phyloP scores from a whole-genome alignment of 2,888 invertebrate genomes.

The Xanthia icteritia region DNA sequence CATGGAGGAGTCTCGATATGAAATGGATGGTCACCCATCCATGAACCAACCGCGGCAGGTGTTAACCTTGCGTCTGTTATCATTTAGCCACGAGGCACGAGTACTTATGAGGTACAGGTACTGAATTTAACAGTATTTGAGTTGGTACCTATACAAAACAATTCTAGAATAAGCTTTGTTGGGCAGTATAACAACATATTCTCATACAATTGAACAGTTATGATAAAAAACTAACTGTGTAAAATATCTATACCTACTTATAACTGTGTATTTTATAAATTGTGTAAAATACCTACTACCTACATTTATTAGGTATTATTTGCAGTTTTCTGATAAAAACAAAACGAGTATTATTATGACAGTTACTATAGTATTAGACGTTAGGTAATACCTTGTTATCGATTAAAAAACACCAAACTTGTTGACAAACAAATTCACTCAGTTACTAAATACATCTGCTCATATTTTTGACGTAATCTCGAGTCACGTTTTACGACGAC shows the following conservation, averaged over 20 bases:
- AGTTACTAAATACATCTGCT: background rate
- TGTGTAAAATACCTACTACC: background rate
- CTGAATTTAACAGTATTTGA: background rate
- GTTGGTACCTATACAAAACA: background rate
- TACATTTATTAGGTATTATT: background rate
- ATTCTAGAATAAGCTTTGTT: background rate
- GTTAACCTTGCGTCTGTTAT: too few species aligned
- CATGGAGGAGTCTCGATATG: too few species aligned
- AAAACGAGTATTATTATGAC: background rate
- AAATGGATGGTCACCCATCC: too few species aligned
- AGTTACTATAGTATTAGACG: background rate
- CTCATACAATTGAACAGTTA: too few species aligned
- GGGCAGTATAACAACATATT: too few species aligned
- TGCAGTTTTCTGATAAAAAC: background rate
- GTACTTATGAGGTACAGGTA: background rate
- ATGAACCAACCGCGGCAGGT: too few species aligned
- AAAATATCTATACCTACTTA: background rate
- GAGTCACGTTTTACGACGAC: conserved; percentile 22
- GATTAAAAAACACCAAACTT: background rate
- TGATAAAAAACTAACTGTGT: background rate
- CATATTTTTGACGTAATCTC: conserved; percentile 6
- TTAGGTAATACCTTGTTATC: background rate
- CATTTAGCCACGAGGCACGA: too few species aligned
- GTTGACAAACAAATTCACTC: conserved; percentile 8
- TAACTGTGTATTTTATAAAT: too few species aligned